Evolutionary conservation across 2,797 vertebrate species (phyloP).

Genomic region (Spinus olivaceus): DNA sequence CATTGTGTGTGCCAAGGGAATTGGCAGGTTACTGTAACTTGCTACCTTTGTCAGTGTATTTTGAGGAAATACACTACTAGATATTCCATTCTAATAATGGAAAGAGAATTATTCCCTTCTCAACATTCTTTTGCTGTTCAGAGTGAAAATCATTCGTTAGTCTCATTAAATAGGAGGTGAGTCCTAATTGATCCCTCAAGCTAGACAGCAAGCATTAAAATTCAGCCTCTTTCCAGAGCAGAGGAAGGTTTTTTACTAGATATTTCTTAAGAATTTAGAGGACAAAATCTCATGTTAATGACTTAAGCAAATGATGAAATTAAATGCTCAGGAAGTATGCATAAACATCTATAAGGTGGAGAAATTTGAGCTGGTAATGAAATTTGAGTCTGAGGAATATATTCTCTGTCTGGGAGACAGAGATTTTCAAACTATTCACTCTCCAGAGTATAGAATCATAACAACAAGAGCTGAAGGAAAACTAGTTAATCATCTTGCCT

Average conservation of each 20-base stretch:
- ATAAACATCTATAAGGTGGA: background rate
- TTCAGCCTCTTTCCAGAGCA: background rate
- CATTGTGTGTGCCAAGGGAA: background rate
- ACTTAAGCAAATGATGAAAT: background rate
- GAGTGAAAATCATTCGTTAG: background rate
- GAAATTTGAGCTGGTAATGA: background rate
- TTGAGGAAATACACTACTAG: background rate
- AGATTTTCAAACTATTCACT: background rate
- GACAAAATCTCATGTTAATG: background rate
- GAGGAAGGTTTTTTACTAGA: background rate
- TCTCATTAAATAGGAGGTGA: background rate
- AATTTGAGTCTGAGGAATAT: background rate
- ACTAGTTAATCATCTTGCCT: background rate
- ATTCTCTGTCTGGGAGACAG: background rate
- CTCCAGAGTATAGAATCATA: background rate
- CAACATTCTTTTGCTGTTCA: accelerated
- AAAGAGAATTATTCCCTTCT: background rate
- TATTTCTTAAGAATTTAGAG: background rate
- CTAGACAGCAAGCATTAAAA: background rate
- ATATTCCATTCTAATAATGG: background rate
- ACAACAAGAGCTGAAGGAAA: background rate
- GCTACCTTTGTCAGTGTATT: background rate
- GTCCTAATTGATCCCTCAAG: background rate
- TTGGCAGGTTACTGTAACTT: background rate
- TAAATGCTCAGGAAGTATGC: background rate